phyloP scores from a whole-genome alignment of 2,113 vertebrate species.

The Epinephelus moara region DNA sequence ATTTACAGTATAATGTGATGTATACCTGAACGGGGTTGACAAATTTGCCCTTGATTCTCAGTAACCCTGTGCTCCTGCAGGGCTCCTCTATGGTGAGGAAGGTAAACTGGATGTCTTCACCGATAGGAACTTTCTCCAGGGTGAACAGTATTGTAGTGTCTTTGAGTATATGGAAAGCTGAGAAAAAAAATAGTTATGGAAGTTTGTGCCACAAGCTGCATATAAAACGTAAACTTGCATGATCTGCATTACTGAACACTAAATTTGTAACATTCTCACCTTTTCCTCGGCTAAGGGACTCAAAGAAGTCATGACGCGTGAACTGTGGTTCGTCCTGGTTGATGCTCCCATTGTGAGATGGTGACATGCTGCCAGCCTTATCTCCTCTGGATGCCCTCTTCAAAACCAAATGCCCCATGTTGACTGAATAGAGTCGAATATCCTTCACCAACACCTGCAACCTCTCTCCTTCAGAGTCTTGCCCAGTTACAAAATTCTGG shows the following conservation, averaged over 20 bases:
- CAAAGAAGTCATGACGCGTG: conserved; percentile 96
- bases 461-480: conserved; percentile 88
- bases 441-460: conserved; percentile 95
- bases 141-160: conserved; percentile 96
- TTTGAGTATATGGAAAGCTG: conserved; percentile 97
- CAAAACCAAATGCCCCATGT: conserved; percentile 86
- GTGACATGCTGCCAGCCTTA: conserved; percentile 46
- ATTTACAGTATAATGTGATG: background rate
- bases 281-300: conserved; percentile 91
- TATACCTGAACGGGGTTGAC: conserved; percentile 94
- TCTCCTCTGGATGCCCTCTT: conserved; percentile 67
- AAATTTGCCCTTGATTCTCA: conserved; percentile 94
- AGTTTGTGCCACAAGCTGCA: background rate
- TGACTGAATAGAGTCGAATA: conserved; percentile 95
- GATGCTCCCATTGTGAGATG: conserved; percentile 52
- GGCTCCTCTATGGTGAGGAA: conserved; percentile 87
- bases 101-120: conserved; percentile 83
- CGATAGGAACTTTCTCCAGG: conserved; percentile 91
- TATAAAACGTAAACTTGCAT: background rate
- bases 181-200: conserved; percentile 29
- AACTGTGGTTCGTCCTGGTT: conserved; percentile 90
- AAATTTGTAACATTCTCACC: conserved; percentile 82
- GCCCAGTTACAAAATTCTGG: conserved; percentile 91
- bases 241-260: background rate
- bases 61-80: conserved; percentile 86